Evolutionary conservation across 1,140 invertebrate species (phyloP).

Genomic region (silkworm (Bombyx mori)): DNA sequence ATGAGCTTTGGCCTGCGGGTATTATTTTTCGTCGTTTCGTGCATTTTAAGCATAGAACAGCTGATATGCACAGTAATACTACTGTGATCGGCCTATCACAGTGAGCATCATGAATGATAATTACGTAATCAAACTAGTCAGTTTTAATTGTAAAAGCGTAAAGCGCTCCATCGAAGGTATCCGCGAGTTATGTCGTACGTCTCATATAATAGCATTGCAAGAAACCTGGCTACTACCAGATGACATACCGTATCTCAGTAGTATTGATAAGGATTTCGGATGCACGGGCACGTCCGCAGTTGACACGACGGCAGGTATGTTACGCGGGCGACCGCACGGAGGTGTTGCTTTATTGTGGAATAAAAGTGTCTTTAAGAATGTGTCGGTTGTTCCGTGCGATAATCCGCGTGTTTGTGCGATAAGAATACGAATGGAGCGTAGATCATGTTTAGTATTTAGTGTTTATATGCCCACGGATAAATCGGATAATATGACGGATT

Average conservation of each 20-base stretch:
- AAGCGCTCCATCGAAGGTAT: conserved; percentile 9
- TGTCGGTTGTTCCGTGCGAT: not conserved
- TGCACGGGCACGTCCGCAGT: not conserved
- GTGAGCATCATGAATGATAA: conserved; percentile 2
- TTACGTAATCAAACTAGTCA: conserved; percentile 7
- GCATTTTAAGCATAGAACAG: not conserved
- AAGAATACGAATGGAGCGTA: not conserved
- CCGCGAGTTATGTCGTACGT: not conserved
- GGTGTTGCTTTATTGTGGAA: not conserved
- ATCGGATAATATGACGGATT: not conserved
- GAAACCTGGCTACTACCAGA: conserved; percentile 6
- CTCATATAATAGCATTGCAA: conserved; percentile 6
- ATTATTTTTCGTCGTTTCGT: too few relatives aligned
- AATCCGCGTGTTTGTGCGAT: not conserved
- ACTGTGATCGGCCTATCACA: not conserved
- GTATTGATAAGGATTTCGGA: not conserved
- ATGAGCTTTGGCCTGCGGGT: conserved; percentile 16
- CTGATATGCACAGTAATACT: not conserved
- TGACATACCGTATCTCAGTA: not conserved
- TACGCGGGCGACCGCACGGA: conserved; percentile 1
- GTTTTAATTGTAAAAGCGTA: conserved; percentile 11
- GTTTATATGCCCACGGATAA: conserved; percentile 1
- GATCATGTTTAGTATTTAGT: not conserved
- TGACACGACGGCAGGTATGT: not conserved
- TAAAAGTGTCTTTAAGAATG: not conserved